A percentile compares a stretch with the other conserved stretches of the same genome.
Evolutionary conservation across 2,797 vertebrate species (phyloP).

Genomic region (Acanthurus tractus): DNA sequence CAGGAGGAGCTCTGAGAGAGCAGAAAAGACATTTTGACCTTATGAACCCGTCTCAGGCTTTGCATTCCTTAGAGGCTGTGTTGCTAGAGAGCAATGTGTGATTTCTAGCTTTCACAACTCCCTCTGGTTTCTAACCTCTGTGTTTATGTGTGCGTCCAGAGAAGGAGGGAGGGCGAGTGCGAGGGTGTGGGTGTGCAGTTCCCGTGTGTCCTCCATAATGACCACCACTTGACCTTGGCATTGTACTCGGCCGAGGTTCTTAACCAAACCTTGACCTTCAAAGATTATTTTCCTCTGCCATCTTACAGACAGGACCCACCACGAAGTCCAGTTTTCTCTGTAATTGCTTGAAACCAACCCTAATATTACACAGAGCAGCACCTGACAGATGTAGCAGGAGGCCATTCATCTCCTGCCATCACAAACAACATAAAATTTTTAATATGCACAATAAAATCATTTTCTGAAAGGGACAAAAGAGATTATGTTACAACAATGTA

Average conservation of each 20-base stretch:
- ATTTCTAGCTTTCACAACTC: conserved; percentile 57
- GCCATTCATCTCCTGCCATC: conserved; percentile 40
- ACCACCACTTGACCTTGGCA: conserved; percentile 61
- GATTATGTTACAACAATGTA: conserved; percentile 3
- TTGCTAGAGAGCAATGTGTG: conserved; percentile 39
- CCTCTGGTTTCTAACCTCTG: conserved; percentile 48
- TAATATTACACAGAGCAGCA: conserved; percentile 49
- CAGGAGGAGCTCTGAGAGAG: conserved; percentile 9
- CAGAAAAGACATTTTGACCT: conserved; percentile 48
- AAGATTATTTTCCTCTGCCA: conserved; percentile 44
- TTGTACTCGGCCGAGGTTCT: conserved; percentile 36
- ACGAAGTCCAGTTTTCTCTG: conserved; percentile 46
- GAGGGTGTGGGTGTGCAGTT: neutral
- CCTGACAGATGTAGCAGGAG: conserved; percentile 37
- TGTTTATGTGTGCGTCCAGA: conserved; percentile 32
- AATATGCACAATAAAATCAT: conserved; percentile 15
- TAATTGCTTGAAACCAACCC: conserved; percentile 50
- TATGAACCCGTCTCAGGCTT: conserved; percentile 39
- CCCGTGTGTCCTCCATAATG: conserved; percentile 34
- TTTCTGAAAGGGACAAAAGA: conserved; percentile 17
- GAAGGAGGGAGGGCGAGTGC: neutral
- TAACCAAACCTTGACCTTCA: conserved; percentile 60
- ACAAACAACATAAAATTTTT: conserved; percentile 32
- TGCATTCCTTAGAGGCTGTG: conserved; percentile 54
- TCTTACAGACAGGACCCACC: conserved; percentile 42